Base-by-base conservation (phyloP, 2,797 vertebrate genomes). In the Peromyscus attwateri region DNA sequence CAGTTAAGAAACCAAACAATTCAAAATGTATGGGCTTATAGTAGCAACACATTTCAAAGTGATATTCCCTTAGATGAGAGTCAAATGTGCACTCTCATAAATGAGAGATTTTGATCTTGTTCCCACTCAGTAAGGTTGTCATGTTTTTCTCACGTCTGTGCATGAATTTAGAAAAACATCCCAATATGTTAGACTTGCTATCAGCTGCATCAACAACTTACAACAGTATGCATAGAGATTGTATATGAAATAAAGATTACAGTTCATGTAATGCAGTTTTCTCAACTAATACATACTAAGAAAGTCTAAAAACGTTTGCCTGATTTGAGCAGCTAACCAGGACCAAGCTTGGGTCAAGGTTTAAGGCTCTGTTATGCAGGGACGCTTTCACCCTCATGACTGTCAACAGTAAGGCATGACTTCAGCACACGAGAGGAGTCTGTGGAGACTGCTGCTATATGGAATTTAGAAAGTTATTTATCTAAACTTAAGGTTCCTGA, bases 11-110 rank as follows among this genome's bases (percentile, higher is more conserved):
- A 97, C 92, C 96, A 90, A 97, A 96, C 84, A 87, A 49, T 79
- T 97, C 95, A 92, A 95, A 97, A 96, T 73, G n/a, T 75, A 95
- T 97, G 91, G 96, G 31, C 88, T 88, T 89, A 73, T 89, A 88
- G 94, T 89, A 88, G 75, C 75, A 95, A 62, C 82, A 84, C 95
- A 92, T 92, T 62, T 97, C 93, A 94, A 97, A 97, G 37, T 95
- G 96, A 92, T 75, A 37, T 66, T 96, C 13, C 31, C 46, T 70
- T 87, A 16, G 73, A 76, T 76, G 73, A 46, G 64, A 87, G 31
- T 70, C 83, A 70, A 70, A 70, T 52, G 46, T 27, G 12, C 9
- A 52, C 2, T 21, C 19, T 73, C 25, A 52, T 89, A 34, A 94
- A 71, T 83, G 27, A 43, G 17, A 92, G 40, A 89, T 60, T 92